Percentiles rank a stretch among this genome's conserved stretches.
Conservation (phyloP, 2,888 invertebrate genomes). For the Caenorhabditis auriculariae region DNA sequence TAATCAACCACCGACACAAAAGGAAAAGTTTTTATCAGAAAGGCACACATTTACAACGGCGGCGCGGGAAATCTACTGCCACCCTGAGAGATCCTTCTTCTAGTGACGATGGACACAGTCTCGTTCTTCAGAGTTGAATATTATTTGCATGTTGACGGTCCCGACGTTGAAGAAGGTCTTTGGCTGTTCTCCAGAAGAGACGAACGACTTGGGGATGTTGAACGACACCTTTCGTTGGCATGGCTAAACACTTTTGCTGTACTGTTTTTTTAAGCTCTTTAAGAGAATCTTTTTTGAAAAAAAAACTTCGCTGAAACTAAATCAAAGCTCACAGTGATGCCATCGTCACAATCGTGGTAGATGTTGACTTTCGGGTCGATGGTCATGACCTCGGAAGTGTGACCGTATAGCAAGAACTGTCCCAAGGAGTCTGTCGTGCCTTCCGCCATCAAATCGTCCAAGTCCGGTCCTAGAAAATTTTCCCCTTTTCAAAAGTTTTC, state of each 20-base stretch:
- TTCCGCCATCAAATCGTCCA: slow-evolving; percentile 52
- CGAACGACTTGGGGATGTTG: slow-evolving; percentile 43
- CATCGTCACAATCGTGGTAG: slow-evolving; percentile 50
- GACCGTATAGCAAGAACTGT: slow-evolving; percentile 45
- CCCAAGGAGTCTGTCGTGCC: slow-evolving; percentile 51
- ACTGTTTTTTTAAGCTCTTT: neutral
- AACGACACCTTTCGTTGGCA: slow-evolving; percentile 45
- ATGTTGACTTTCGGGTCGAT: slow-evolving; percentile 50
- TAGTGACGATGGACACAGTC: slow-evolving; percentile 39
- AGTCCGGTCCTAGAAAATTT: slow-evolving; percentile 56
- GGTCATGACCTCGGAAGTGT: slow-evolving; percentile 48
- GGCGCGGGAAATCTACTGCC: too few relatives aligned
- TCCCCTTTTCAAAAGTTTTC: too few relatives aligned
- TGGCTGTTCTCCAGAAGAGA: slow-evolving; percentile 39
- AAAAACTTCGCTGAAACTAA: neutral
- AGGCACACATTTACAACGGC: too few relatives aligned
- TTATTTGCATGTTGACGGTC: slow-evolving; percentile 40
- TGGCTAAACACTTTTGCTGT: slow-evolving; percentile 15
- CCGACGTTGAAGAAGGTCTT: slow-evolving; percentile 40
- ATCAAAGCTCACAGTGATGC: slow-evolving; percentile 34
- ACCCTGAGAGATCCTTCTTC: too few relatives aligned
- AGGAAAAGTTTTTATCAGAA: too few relatives aligned
- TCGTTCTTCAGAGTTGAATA: slow-evolving; percentile 41
- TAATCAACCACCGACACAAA: too few relatives aligned
- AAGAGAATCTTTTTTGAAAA: too few relatives aligned